A percentile compares a stretch with the other conserved stretches of the same genome.
phyloP scores from a whole-genome alignment of 2,113 vertebrate genomes.

The Seriola quinqueradiata region DNA sequence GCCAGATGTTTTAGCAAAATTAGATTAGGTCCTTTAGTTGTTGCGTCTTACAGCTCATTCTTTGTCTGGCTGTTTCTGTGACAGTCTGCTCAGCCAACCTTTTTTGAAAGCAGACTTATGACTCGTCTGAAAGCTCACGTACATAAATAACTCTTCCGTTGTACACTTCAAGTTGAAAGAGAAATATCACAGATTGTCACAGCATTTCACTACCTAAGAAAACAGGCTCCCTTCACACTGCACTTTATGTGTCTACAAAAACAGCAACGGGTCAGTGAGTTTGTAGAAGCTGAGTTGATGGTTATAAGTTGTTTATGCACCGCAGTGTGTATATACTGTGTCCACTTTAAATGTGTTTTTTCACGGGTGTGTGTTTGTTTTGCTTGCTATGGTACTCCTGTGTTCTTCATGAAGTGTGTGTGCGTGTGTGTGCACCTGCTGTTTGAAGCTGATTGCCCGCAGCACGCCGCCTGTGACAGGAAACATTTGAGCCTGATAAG shows the following conservation, averaged over 20 bases:
- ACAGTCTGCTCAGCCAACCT: neutral
- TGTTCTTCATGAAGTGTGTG: neutral
- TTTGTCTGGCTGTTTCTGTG: neutral
- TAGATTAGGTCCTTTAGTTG: conserved; percentile 6
- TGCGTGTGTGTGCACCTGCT: conserved; percentile 1
- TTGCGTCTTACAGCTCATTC: conserved; percentile 10
- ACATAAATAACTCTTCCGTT: neutral
- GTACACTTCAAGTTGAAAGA: neutral
- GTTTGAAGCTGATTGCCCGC: conserved; percentile 21
- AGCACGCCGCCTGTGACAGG: neutral
- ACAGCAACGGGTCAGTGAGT: neutral
- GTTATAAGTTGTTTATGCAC: neutral
- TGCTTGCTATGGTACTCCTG: neutral
- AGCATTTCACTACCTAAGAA: neutral
- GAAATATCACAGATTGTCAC: neutral
- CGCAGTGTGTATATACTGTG: no score
- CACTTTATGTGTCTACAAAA: neutral
- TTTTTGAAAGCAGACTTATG: neutral
- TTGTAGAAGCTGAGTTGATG: neutral
- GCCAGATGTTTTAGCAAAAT: conserved; percentile 47
- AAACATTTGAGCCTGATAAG: conserved; percentile 28
- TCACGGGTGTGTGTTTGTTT: neutral
- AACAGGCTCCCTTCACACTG: neutral
- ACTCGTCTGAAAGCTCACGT: neutral
- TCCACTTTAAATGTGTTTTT: neutral